Evolutionary conservation across 2,888 invertebrate genomes (phyloP).

Genomic region (Octodonta nipae): DNA sequence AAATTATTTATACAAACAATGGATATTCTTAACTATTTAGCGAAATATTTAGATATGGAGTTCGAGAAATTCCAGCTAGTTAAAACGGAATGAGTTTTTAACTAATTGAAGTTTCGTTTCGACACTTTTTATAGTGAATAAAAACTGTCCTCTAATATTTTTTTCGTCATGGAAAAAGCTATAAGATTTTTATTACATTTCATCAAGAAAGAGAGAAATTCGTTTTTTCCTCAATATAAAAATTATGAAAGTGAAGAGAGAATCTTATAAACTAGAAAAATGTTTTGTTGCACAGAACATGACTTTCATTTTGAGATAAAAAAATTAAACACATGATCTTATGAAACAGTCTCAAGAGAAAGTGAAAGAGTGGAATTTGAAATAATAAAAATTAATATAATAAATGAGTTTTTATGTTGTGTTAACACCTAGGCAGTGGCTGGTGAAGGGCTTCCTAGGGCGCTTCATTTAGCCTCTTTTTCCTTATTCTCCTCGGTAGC

Average conservation of each 20-base stretch:
- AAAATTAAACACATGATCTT: too few relatives aligned
- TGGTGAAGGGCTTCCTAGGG: constrained; percentile 14
- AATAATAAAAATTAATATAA: constrained; percentile 9
- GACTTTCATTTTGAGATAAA: too few relatives aligned
- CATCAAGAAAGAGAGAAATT: too few relatives aligned
- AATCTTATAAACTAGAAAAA: constrained; percentile 33
- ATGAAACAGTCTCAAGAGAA: too few relatives aligned
- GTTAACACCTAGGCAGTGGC: constrained; percentile 30
- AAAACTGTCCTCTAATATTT: constrained; percentile 25
- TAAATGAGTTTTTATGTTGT: constrained; percentile 4
- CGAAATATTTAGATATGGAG: too few relatives aligned
- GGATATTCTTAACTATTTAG: constrained; percentile 32
- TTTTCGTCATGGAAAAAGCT: constrained; percentile 26
- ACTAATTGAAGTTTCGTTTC: too few relatives aligned
- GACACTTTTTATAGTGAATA: constrained; percentile 22
- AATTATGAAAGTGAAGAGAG: too few relatives aligned
- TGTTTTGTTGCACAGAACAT: constrained; percentile 34
- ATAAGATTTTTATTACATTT: constrained; percentile 30
- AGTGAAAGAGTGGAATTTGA: too few relatives aligned
- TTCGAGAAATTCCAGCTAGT: too few relatives aligned
- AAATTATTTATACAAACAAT: constrained; percentile 39
- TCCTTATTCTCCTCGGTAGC: constrained; percentile 59
- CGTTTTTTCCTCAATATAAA: too few relatives aligned
- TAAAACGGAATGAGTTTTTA: too few relatives aligned
- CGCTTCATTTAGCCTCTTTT: constrained; percentile 43